Base-by-base conservation (phyloP, 1,140 invertebrate genomes). In the Heliconius himera region DNA sequence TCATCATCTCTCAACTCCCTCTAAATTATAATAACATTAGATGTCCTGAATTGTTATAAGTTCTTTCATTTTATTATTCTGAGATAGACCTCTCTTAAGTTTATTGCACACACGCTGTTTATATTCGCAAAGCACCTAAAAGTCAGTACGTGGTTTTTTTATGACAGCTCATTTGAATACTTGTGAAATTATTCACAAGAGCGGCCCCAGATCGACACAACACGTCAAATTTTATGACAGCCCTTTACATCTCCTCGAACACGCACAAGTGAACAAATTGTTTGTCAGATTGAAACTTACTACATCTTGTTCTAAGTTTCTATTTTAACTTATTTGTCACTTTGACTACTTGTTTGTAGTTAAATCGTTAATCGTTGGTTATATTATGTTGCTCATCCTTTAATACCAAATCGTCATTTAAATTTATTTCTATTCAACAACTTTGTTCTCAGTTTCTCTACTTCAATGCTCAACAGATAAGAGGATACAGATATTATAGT, bases 151-250 rank as follows among this genome's bases (percentile, higher is more conserved):
- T 71, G 41, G 41, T 36, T 33, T 66, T 76, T 76, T 76, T 70
- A 76, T 38, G 66, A 49, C 54, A 70, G n/a, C 56, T 26, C 60
- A 51, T 38, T 29, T 13, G 70, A 18, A 29, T 11, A 41, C 49
- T 70, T 76, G 22, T 70, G 9, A 70, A 76, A 76, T 76, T 70
- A 76, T 70, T 76, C 75, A 76, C 60, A 46, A 29, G 29, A 70
- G 54, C 54, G 20, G 18, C n/a, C 18, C 29, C 73, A 29, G 26
- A 70, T 41, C 36, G 16, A 33, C 74, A 38, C 26, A 76, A 76
- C 60, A 76, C 20, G 66, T 60, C 54, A 70, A 76, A 70, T 70
- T 76, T 76, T 76, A 76, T 56, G 60, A 76, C 36, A n/a, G 20
- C 8, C 33, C 13, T 26, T 66, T 70, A 70, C 41, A 70, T 76